phyloP scores from a whole-genome alignment of 2,888 invertebrate species.

The Zele albiditarsus region DNA sequence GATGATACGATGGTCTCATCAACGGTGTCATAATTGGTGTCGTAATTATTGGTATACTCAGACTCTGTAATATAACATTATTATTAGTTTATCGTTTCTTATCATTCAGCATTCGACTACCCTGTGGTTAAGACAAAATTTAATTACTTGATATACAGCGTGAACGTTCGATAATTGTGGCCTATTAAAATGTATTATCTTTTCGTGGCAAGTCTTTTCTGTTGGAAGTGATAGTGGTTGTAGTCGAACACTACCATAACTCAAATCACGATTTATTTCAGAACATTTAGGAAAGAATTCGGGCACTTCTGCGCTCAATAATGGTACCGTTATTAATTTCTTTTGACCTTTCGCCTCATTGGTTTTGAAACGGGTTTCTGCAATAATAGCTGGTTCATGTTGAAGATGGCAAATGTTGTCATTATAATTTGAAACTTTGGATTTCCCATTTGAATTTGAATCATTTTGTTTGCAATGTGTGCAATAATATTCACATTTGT shows the following conservation, averaged over 20 bases:
- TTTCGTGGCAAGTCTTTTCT: conserved; percentile 62
- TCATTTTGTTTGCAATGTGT: background rate
- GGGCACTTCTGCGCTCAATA: conserved; percentile 64
- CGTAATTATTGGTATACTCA: conserved; percentile 57
- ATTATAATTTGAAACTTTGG: background rate
- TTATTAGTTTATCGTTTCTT: background rate
- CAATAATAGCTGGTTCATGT: background rate
- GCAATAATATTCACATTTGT: background rate
- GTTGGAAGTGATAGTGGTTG: conserved; percentile 59
- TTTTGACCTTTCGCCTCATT: too few relatives aligned
- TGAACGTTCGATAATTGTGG: conserved; percentile 48
- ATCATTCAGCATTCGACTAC: background rate
- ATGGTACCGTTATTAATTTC: conserved; percentile 41
- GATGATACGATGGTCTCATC: conserved; percentile 58
- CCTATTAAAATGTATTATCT: conserved; percentile 62
- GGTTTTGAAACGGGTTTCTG: background rate
- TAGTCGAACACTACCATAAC: conserved; percentile 50
- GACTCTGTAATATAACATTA: conserved; percentile 54
- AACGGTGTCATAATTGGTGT: conserved; percentile 55
- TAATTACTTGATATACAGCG: conserved; percentile 62
- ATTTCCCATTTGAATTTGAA: background rate
- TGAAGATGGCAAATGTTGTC: background rate
- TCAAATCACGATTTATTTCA: conserved; percentile 28
- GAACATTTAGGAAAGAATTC: conserved; percentile 68
- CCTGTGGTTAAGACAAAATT: conserved; percentile 8